Evolutionary conservation across 2,888 invertebrate species (phyloP).

Genomic region (Tetragonisca angustula): DNA sequence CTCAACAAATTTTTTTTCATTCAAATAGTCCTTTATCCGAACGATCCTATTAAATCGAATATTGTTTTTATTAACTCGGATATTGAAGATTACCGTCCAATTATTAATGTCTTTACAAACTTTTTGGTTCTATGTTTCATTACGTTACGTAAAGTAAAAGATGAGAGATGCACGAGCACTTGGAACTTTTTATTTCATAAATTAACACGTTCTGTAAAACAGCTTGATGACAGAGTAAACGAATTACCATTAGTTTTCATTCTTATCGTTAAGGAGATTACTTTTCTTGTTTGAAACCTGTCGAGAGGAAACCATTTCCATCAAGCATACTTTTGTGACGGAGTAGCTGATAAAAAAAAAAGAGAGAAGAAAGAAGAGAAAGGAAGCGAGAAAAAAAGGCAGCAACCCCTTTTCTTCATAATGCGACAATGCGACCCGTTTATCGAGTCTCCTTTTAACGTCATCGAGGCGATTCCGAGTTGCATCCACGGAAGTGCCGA

Average conservation of each 20-base stretch:
- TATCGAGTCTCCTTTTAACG: conserved; percentile 60
- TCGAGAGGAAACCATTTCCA: conserved; percentile 53
- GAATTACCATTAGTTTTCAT: background rate
- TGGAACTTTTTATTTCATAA: background rate
- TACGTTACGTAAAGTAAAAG: background rate
- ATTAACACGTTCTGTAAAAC: background rate
- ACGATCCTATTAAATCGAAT: too few relatives aligned
- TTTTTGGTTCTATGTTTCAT: background rate
- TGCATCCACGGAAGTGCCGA: conserved; percentile 76
- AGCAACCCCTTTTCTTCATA: conserved; percentile 58
- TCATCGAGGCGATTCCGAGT: conserved; percentile 69
- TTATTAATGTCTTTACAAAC: background rate
- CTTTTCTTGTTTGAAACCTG: conserved; percentile 33
- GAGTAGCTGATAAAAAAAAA: conserved; percentile 49
- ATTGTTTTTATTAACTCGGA: too few relatives aligned
- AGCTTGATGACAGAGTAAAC: background rate
- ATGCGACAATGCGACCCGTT: conserved; percentile 59
- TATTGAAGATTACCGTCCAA: background rate
- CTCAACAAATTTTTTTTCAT: too few relatives aligned
- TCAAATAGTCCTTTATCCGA: too few relatives aligned
- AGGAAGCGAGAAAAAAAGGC: conserved; percentile 29
- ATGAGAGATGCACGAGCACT: background rate
- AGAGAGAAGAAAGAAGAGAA: conserved; percentile 5
- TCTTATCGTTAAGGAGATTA: conserved; percentile 28
- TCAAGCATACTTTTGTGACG: conserved; percentile 57